Evolutionary conservation across 2,888 invertebrate genomes (phyloP).

Genomic region (Encarsia formosa): DNA sequence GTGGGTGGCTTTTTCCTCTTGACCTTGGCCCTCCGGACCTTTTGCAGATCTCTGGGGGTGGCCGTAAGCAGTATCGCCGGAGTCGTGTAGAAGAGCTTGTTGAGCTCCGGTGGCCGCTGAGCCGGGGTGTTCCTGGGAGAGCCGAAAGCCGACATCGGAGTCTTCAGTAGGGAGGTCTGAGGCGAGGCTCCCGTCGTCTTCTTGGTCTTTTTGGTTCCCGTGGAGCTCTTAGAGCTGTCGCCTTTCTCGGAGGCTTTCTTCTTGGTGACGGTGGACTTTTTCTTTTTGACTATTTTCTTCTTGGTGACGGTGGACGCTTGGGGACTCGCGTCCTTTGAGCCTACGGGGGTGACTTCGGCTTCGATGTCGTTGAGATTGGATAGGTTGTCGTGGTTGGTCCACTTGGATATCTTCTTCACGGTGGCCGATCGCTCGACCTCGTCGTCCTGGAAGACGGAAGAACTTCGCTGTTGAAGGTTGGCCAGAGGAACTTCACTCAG

Average conservation of each 20-base stretch:
- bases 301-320: conserved; percentile 35
- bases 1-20: conserved; percentile 44
- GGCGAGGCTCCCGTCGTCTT: conserved; percentile 28
- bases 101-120: conserved; percentile 44
- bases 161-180: conserved; percentile 30
- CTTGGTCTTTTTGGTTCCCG: conserved; percentile 33
- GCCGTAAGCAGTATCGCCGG: conserved; percentile 46
- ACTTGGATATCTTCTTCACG: conserved; percentile 37
- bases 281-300: conserved; percentile 40
- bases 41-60: conserved; percentile 46
- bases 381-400: conserved; percentile 42
- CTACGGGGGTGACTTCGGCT: conserved; percentile 29
- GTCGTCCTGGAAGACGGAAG: neutral
- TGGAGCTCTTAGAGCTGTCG: conserved; percentile 28
- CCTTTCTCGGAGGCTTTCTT: conserved; percentile 25
- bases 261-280: conserved; percentile 36
- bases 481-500: neutral
- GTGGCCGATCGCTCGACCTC: conserved; percentile 4
- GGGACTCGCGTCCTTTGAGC: conserved; percentile 30
- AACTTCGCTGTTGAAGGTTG: neutral
- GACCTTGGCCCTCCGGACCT: conserved; percentile 44
- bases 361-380: conserved; percentile 36
- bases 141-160: conserved; percentile 28
- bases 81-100: conserved; percentile 48
- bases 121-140: conserved; percentile 35